Percentiles rank a stretch among this genome's conserved stretches.
phyloP scores from a whole-genome alignment of 2,797 vertebrate genomes.

The Poeciliopsis turneri region DNA sequence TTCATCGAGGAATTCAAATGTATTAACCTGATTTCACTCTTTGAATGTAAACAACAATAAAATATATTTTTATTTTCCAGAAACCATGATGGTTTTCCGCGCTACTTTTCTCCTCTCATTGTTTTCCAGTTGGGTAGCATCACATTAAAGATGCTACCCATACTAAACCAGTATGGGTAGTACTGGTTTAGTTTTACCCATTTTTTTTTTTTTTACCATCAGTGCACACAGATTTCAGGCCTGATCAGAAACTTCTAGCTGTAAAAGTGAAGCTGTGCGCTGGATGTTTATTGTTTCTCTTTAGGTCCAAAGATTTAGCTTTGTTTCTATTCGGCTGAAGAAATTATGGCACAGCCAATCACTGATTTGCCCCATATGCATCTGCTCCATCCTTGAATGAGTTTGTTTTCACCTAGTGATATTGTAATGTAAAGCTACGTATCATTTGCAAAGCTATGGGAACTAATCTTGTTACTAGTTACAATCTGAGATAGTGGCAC shows the following conservation, averaged over 20 bases:
- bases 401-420: background rate
- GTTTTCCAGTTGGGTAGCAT: background rate
- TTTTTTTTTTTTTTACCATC: too few relatives aligned
- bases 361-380: background rate
- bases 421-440: too few relatives aligned
- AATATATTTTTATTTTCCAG: background rate
- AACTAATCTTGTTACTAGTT: background rate
- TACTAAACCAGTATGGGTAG: too few relatives aligned
- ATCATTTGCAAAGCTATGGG: background rate
- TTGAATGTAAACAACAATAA: background rate
- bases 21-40: background rate
- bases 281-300: too few relatives aligned
- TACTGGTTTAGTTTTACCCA: background rate
- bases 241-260: background rate
- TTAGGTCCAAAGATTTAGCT: too few relatives aligned
- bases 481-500: background rate
- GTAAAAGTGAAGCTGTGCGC: too few relatives aligned
- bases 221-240: too few relatives aligned
- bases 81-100: background rate
- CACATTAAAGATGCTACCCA: too few relatives aligned
- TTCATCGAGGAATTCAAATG: background rate
- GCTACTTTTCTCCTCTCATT: background rate
- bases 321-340: background rate
- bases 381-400: background rate
- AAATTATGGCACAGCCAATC: background rate